Evolutionary conservation across 2,888 invertebrate species (phyloP).

Genomic region (Tenthredo distinguenda): DNA sequence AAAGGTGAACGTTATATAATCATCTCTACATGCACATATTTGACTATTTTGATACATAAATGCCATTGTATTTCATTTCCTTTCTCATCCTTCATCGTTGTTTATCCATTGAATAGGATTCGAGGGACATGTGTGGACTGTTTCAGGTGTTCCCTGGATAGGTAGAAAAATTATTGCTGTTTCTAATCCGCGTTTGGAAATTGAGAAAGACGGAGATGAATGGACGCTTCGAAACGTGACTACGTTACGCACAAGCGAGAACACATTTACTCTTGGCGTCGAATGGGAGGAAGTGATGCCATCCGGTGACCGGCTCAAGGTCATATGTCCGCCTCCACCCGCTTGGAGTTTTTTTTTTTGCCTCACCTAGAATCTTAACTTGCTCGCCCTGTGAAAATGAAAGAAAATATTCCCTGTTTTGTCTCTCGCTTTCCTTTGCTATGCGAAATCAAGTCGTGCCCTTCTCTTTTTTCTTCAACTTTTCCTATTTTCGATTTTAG

Average conservation of each 20-base stretch:
- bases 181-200: constrained; percentile 83
- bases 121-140: background rate
- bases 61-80: background rate
- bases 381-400: background rate
- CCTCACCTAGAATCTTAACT: background rate
- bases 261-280: constrained; percentile 81
- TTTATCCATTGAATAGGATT: background rate
- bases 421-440: background rate
- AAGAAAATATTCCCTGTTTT: background rate
- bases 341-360: background rate
- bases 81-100: background rate
- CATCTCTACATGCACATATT: background rate
- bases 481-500: constrained; percentile 74
- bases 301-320: constrained; percentile 79
- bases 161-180: constrained; percentile 84
- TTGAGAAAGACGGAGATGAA: constrained; percentile 79
- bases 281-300: constrained; percentile 85
- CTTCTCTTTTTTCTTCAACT: background rate
- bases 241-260: constrained; percentile 80
- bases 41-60: background rate
- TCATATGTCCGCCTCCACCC: constrained; percentile 58
- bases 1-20: background rate
- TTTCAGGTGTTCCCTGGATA: constrained; percentile 83
- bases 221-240: constrained; percentile 83
- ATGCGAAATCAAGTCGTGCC: background rate